A percentile compares a stretch with the other conserved stretches of the same genome.
Conservation (phyloP, 2,888 invertebrate genomes). For the Andrena bucephala region DNA sequence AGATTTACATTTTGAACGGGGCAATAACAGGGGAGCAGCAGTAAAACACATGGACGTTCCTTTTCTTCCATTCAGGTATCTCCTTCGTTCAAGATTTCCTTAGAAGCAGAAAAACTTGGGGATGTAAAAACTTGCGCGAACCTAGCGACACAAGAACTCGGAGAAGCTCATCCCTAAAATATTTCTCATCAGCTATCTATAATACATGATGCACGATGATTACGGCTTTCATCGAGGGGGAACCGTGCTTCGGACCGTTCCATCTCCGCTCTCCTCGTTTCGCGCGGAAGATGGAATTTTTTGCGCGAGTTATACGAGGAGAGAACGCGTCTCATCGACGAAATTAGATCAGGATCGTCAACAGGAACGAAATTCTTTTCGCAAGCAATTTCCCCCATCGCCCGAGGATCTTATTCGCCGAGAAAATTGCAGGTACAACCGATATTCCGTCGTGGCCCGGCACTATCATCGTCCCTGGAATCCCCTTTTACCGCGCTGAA, state of each 20-base stretch:
- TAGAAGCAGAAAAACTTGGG: background rate
- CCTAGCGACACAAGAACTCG: background rate
- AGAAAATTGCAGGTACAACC: conserved; percentile 46
- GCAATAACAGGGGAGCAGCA: background rate
- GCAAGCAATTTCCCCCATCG: conserved; percentile 32
- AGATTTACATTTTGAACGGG: conserved; percentile 5
- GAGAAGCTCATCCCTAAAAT: background rate
- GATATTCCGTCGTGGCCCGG: conserved; percentile 36
- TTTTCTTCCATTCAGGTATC: background rate
- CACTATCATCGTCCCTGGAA: background rate
- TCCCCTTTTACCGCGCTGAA: background rate
- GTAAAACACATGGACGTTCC: background rate
- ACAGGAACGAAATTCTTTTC: conserved; percentile 56
- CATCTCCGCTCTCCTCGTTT: background rate
- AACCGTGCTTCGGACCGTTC: background rate
- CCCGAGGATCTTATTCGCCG: conserved; percentile 13
- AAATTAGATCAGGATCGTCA: conserved; percentile 66
- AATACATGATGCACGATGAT: background rate
- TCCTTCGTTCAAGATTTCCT: background rate
- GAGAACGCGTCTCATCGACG: conserved; percentile 40
- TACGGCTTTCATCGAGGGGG: background rate
- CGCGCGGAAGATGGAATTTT: conserved; percentile 11
- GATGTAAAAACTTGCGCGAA: background rate
- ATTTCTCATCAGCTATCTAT: conserved; percentile 1
- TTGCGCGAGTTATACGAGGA: background rate